A percentile compares a stretch with the other conserved stretches of the same genome.
These are phyloP conservation scores for Lepus oiostolus DNA, from an alignment of 2,797 vertebrate species.

Conservation along the genomic window DNA sequence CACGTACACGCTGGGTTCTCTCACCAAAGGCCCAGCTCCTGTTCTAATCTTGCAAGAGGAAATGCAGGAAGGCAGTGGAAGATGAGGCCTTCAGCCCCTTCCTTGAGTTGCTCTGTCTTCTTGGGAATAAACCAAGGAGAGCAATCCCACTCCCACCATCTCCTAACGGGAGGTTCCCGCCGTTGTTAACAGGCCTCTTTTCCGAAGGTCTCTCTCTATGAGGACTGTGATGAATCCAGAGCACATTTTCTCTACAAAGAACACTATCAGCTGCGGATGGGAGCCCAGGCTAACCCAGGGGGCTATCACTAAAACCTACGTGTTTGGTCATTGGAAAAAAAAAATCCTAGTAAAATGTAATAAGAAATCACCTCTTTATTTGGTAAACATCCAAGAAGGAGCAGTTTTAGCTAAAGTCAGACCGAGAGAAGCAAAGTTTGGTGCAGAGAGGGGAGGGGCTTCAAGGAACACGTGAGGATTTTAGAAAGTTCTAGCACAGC, in stretches of 20 bases:
- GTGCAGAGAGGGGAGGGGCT: neutral
- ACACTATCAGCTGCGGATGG: neutral
- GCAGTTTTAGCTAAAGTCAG: constrained; percentile 15
- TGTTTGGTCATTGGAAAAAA: neutral
- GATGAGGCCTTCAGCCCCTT: neutral
- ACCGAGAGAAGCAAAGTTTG: neutral
- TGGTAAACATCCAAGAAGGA: constrained; percentile 44
- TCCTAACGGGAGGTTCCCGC: neutral
- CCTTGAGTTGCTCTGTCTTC: neutral
- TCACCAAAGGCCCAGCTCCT: neutral
- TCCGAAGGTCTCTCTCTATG: neutral
- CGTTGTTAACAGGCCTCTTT: neutral
- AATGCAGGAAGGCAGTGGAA: neutral
- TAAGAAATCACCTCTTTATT: constrained; percentile 6
- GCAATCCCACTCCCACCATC: neutral
- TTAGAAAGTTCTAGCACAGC: neutral
- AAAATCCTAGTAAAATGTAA: neutral
- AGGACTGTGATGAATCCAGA: neutral
- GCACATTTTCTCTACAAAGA: constrained; percentile 28
- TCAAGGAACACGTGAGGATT: neutral
- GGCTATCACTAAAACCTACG: neutral
- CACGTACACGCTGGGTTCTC: constrained; percentile 9
- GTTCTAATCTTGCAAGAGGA: neutral
- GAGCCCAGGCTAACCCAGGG: neutral
- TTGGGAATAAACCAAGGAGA: constrained; percentile 15